phyloP scores from a whole-genome alignment of 64 coral and sea anemone species.

The Acropora yongei region DNA sequence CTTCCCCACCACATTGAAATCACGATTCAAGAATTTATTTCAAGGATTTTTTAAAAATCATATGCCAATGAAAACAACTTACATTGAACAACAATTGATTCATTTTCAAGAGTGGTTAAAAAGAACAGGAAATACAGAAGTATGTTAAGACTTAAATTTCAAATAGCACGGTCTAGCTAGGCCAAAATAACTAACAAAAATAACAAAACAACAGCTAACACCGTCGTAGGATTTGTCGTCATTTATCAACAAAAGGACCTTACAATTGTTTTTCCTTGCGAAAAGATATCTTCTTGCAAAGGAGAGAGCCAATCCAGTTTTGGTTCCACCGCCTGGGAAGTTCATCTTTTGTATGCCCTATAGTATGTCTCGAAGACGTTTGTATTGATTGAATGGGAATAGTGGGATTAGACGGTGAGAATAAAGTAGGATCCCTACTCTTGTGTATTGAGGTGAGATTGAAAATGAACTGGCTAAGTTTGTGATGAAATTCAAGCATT shows the following conservation, averaged over 20 bases:
- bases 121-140: background rate
- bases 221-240: slow-evolving; percentile 68
- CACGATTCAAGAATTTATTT: too few species aligned
- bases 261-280: slow-evolving; percentile 42
- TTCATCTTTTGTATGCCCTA: slow-evolving; percentile 53
- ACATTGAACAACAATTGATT: too few species aligned
- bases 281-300: slow-evolving; percentile 59
- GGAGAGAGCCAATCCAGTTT: slow-evolving; percentile 68
- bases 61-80: too few species aligned
- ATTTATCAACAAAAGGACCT: slow-evolving; percentile 59
- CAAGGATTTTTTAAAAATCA: too few species aligned
- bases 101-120: background rate
- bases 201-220: background rate
- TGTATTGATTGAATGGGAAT: slow-evolving; percentile 62
- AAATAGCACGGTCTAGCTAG: background rate
- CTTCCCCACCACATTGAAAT: too few species aligned
- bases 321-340: slow-evolving; percentile 68
- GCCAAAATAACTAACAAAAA: background rate
- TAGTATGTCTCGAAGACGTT: slow-evolving; percentile 35
- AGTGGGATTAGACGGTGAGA: slow-evolving; percentile 43
- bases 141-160: too few species aligned
- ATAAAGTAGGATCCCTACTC: slow-evolving; percentile 73
- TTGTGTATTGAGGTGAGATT: slow-evolving; percentile 69
- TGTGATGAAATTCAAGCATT: slow-evolving; percentile 68
- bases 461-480: slow-evolving; percentile 67